Evolutionary conservation across 2,797 vertebrate genomes (phyloP), one percentile per base, ranked within the genome.

Genomic region (Pseudomugil gertrudae): DNA sequence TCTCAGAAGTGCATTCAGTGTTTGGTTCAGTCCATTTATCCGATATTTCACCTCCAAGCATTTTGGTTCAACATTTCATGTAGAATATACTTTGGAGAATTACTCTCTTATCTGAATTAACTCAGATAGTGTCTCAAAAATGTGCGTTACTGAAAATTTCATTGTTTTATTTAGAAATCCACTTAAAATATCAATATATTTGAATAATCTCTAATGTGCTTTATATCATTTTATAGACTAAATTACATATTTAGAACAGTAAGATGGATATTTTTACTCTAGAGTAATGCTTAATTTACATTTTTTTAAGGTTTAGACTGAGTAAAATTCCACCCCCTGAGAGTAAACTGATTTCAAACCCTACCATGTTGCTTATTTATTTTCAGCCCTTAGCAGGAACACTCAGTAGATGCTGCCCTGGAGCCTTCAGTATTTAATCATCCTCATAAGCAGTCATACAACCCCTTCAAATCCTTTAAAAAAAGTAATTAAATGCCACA

Each of bases 311-410:
- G 35, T 57, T 70, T n/a, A 55, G 27, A 74, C 56, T 63, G 70
- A 59, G 27, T 72, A 57, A 78, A 62, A 45, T 57, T 64, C 72
- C 79, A 24, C 58, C 79, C 81, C 87, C 87, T 75, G 85, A 90
- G 86, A 79, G 72, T 87, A 63, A 86, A 80, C 60, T 76, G 70
- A 78, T 74, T 40, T 65, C n/a, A 45, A 76, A 59, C 74, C 72
- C 59, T 52, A 40, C 64, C 78, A 55, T 9, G 38, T 66, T 21
- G 51, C 67, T 76, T 35, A 52, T 45, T 40, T 19, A 17, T 62
- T 69, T 69, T 78, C 87, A 90, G 89, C 89, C 87, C 84, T 90
- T 90, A 66, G 63, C 26, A 51, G 71, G 62, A 58, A 65, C 83
- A 67, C 82, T 83, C 78, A 56, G 35, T 35, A 38, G 54, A 54